Conservation (phyloP, 2,888 invertebrate species). For the Calliopum simillimum region DNA sequence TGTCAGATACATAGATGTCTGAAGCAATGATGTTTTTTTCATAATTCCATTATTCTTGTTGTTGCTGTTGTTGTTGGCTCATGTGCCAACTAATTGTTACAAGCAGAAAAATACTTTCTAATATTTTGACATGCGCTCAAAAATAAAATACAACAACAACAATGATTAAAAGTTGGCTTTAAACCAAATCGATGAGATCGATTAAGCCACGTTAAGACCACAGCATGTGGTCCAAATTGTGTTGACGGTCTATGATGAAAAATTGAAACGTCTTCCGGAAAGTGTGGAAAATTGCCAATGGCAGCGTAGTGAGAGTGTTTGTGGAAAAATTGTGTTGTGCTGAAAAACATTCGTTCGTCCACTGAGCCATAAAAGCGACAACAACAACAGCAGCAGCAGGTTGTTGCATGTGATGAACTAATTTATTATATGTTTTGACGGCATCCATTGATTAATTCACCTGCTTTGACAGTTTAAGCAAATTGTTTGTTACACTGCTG, state of each 20-base stretch:
- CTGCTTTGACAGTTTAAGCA: slow-evolving; percentile 8
- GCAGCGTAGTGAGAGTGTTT: neutral
- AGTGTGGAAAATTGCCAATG: slow-evolving; percentile 37
- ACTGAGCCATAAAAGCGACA: too few species aligned
- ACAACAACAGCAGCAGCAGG: neutral
- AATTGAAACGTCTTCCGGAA: slow-evolving; percentile 44
- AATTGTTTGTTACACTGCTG: neutral
- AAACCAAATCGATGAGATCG: slow-evolving; percentile 39
- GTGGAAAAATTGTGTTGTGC: too few species aligned
- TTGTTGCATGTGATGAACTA: slow-evolving; percentile 31
- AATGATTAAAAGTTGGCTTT: slow-evolving; percentile 15
- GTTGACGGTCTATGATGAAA: slow-evolving; percentile 48
- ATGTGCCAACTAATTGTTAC: slow-evolving; percentile 21
- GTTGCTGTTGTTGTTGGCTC: neutral
- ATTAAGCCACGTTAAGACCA: slow-evolving; percentile 38
- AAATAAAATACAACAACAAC: slow-evolving; percentile 10
- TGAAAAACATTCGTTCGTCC: too few species aligned
- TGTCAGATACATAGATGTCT: too few species aligned
- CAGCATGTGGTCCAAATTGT: slow-evolving; percentile 50
- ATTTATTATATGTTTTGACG: slow-evolving; percentile 31
- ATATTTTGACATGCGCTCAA: slow-evolving; percentile 42
- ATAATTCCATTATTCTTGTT: too few species aligned
- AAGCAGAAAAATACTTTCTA: slow-evolving; percentile 41
- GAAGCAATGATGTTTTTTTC: too few species aligned
- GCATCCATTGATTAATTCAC: slow-evolving; percentile 20